These are phyloP conservation scores for Disparrhopalites patrizii DNA, from an alignment of 2,888 invertebrate genomes.

Conservation along the genomic window DNA sequence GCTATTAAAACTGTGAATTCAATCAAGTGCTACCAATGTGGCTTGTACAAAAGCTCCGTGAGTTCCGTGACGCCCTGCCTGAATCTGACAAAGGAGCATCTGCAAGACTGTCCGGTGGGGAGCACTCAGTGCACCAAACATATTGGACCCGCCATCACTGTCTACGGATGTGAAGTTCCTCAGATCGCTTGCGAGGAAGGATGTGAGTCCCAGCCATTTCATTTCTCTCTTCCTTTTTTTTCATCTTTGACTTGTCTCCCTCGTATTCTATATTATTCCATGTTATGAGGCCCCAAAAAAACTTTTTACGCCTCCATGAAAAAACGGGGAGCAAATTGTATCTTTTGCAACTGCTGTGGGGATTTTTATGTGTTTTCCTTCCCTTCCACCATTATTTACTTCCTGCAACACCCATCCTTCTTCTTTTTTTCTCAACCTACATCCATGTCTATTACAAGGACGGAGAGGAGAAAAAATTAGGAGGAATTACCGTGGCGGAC, in stretches of 20 bases:
- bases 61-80: constrained; percentile 47
- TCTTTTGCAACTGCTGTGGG: too few species aligned
- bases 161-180: constrained; percentile 44
- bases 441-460: too few species aligned
- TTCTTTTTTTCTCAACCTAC: too few species aligned
- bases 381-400: too few species aligned
- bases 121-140: constrained; percentile 46
- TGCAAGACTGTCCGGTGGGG: constrained; percentile 39
- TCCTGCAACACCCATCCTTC: too few species aligned
- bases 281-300: too few species aligned
- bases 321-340: too few species aligned
- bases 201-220: constrained; percentile 35
- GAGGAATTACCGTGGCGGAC: too few species aligned
- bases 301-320: neutral
- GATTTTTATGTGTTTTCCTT: too few species aligned
- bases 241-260: neutral
- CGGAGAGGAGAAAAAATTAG: too few species aligned
- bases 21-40: constrained; percentile 46
- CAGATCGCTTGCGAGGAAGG: constrained; percentile 39
- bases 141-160: constrained; percentile 44
- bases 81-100: constrained; percentile 37
- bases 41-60: constrained; percentile 38
- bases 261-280: too few species aligned
- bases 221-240: neutral
- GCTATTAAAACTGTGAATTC: constrained; percentile 38